phyloP scores from a whole-genome alignment of 2,797 vertebrate species.

The Tympanoctomys barrerae region DNA sequence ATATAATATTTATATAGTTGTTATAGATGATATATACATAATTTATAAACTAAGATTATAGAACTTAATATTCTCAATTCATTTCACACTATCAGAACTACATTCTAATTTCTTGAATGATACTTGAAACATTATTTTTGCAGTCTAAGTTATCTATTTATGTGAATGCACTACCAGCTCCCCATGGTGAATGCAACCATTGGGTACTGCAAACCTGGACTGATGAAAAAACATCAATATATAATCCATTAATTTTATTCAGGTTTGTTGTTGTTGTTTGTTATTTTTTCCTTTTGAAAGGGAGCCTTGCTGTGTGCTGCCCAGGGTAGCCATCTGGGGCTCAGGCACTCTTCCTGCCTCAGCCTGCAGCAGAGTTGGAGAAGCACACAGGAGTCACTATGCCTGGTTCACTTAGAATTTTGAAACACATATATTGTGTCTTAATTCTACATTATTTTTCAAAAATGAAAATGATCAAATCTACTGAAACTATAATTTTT shows the following conservation, averaged over 20 bases:
- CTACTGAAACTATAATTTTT: background rate
- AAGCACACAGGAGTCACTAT: background rate
- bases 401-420: background rate
- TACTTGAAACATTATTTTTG: conserved; percentile 12
- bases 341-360: background rate
- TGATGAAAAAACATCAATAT: background rate
- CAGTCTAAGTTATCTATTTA: background rate
- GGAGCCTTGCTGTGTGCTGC: background rate
- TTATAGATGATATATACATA: background rate
- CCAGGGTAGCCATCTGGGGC: too few relatives aligned
- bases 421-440: background rate
- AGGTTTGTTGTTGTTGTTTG: background rate
- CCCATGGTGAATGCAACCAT: background rate
- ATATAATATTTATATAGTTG: background rate
- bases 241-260: background rate
- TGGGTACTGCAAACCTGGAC: background rate
- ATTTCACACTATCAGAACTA: background rate
- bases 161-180: background rate
- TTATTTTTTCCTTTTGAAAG: background rate
- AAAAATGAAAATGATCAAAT: background rate
- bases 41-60: conserved; percentile 34
- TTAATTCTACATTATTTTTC: conserved; percentile 19
- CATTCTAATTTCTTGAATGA: conserved; percentile 39
- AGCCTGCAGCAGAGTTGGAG: background rate
- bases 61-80: background rate